phyloP scores from a whole-genome alignment of 2,888 invertebrate species.

The Hirudinaria manillensis region DNA sequence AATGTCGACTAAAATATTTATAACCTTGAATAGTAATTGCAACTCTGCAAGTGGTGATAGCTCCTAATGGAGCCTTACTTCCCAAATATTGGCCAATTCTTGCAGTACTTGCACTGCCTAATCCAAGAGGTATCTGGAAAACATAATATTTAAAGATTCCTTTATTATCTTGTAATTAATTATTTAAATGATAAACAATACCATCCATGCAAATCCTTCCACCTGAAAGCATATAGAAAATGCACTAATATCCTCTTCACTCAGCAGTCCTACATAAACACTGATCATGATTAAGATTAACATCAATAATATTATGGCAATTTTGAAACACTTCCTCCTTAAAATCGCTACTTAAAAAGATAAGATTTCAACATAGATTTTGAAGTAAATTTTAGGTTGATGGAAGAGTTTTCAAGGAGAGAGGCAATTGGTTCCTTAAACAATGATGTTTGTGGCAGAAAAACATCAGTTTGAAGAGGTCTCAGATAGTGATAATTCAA shows the following conservation, averaged over 20 bases:
- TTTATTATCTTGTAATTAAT: background rate
- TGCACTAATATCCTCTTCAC: slow-evolving; percentile 39
- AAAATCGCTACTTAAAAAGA: too few species aligned
- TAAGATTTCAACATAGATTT: too few species aligned
- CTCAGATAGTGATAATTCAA: too few species aligned
- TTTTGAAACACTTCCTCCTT: background rate
- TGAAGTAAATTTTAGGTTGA: too few species aligned
- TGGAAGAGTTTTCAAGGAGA: too few species aligned
- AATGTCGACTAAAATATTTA: too few species aligned
- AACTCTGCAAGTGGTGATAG: slow-evolving; percentile 38
- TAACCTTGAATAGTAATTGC: slow-evolving; percentile 38
- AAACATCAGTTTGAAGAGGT: too few species aligned
- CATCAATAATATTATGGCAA: background rate
- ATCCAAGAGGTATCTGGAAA: slow-evolving; percentile 40
- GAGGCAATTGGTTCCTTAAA: too few species aligned
- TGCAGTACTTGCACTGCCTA: slow-evolving; percentile 42
- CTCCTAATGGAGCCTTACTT: slow-evolving; percentile 40
- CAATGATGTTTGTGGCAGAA: too few species aligned
- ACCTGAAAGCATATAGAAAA: slow-evolving; percentile 42
- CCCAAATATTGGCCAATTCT: slow-evolving; percentile 41
- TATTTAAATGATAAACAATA: background rate
- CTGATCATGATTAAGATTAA: background rate
- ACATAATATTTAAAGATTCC: background rate
- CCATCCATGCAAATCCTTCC: slow-evolving; percentile 44
- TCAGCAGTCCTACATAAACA: slow-evolving; percentile 35